phyloP scores from a whole-genome alignment of 2,797 vertebrate genomes.

The Apogon talboti region DNA sequence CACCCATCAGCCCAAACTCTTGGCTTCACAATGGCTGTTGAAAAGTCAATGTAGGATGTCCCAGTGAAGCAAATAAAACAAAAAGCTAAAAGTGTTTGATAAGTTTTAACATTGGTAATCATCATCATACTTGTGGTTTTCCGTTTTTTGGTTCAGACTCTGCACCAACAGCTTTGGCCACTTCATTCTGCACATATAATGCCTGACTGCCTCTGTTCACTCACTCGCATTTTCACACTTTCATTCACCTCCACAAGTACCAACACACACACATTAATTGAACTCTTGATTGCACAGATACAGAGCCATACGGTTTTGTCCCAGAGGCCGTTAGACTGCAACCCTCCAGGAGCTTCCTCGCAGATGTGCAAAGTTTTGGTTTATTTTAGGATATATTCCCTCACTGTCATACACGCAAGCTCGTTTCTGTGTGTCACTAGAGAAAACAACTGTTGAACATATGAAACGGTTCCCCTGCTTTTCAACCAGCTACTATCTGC shows the following conservation, averaged over 20 bases:
- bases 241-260: background rate
- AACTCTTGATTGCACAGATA: background rate
- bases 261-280: background rate
- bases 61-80: background rate
- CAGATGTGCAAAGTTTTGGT: slow-evolving; percentile 44
- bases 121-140: background rate
- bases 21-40: too few relatives aligned
- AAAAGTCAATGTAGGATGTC: too few relatives aligned
- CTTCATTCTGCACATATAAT: background rate
- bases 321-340: slow-evolving; percentile 45
- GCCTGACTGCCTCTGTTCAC: slow-evolving; percentile 20
- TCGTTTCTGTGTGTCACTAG: slow-evolving; percentile 18
- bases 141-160: slow-evolving; percentile 5
- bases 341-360: slow-evolving; percentile 30
- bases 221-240: slow-evolving; percentile 4
- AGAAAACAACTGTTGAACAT: slow-evolving; percentile 18
- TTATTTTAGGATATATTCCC: slow-evolving; percentile 50
- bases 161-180: background rate
- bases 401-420: slow-evolving; percentile 14
- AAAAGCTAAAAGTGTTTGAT: slow-evolving; percentile 11
- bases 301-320: slow-evolving; percentile 4
- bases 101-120: background rate
- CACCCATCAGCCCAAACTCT: too few relatives aligned
- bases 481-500: background rate
- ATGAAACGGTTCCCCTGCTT: background rate